These are phyloP conservation scores for Loris lydekkerianus DNA, from an alignment of 2,797 vertebrate species.

Conservation along the genomic window DNA sequence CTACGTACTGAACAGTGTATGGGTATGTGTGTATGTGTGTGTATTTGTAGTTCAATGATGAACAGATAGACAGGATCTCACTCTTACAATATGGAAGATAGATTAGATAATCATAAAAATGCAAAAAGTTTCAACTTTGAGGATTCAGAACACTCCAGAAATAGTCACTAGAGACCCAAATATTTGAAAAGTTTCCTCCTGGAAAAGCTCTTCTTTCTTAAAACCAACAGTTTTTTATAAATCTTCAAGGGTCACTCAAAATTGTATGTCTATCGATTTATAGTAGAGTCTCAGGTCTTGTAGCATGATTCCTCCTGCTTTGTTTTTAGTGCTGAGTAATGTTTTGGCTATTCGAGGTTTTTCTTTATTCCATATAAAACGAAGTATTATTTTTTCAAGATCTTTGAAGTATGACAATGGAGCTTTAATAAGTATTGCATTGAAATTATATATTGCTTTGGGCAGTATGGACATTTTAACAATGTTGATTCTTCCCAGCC, in stretches of 20 bases:
- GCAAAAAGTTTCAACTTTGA: not conserved
- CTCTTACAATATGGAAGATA: not conserved
- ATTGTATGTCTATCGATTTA: not conserved
- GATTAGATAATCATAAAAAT: not conserved
- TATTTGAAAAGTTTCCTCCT: constrained; percentile 9
- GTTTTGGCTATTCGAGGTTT: too few species aligned
- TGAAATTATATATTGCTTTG: too few species aligned
- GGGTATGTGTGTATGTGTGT: not conserved
- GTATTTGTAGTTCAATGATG: not conserved
- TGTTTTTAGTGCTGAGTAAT: too few species aligned
- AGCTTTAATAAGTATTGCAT: too few species aligned
- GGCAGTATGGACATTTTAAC: too few species aligned
- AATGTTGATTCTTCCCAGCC: too few species aligned
- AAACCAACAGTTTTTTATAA: constrained; percentile 31
- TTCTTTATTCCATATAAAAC: too few species aligned
- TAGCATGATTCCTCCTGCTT: too few species aligned
- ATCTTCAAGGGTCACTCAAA: not conserved
- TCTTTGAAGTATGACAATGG: too few species aligned
- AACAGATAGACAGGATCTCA: not conserved
- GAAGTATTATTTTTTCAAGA: too few species aligned
- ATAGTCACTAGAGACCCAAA: not conserved
- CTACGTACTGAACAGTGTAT: not conserved
- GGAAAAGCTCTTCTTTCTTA: not conserved
- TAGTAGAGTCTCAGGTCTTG: too few species aligned
- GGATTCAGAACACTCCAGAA: not conserved